A percentile compares a stretch with the other conserved stretches of the same genome.
Evolutionary conservation across 2,797 vertebrate genomes (phyloP).

Genomic region (Galagoides demidoff): DNA sequence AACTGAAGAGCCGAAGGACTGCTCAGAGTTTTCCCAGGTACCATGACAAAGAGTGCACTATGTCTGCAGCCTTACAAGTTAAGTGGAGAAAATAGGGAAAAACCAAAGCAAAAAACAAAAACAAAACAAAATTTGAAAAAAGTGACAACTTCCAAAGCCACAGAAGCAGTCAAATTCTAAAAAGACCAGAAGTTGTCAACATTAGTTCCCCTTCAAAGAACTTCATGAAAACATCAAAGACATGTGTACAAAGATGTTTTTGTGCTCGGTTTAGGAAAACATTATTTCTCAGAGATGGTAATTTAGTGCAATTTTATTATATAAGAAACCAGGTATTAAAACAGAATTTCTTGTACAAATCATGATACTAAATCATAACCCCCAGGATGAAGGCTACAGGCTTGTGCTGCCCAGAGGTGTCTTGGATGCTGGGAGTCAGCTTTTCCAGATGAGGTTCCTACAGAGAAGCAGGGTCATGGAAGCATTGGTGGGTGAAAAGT

Average conservation of each 20-base stretch:
- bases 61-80: background rate
- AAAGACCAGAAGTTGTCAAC: constrained; percentile 22
- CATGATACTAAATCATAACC: background rate
- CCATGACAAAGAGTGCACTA: background rate
- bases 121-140: background rate
- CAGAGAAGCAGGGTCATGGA: background rate
- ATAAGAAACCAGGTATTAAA: constrained; percentile 41
- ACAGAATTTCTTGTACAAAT: constrained; percentile 20
- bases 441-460: background rate
- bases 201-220: constrained; percentile 57
- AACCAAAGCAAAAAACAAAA: background rate
- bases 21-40: background rate
- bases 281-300: constrained; percentile 55
- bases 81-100: background rate
- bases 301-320: constrained; percentile 66
- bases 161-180: background rate
- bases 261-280: constrained; percentile 47
- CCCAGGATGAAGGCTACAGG: background rate
- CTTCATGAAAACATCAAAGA: constrained; percentile 51
- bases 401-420: fast-evolving
- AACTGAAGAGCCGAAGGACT: background rate
- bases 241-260: background rate
- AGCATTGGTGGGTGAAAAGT: background rate
- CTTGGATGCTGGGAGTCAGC: background rate
- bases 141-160: background rate